These are phyloP conservation scores for Chiridota heheva DNA, from an alignment of 35 echinoderm and acorn worm genomes.

Conservation along the genomic window DNA sequence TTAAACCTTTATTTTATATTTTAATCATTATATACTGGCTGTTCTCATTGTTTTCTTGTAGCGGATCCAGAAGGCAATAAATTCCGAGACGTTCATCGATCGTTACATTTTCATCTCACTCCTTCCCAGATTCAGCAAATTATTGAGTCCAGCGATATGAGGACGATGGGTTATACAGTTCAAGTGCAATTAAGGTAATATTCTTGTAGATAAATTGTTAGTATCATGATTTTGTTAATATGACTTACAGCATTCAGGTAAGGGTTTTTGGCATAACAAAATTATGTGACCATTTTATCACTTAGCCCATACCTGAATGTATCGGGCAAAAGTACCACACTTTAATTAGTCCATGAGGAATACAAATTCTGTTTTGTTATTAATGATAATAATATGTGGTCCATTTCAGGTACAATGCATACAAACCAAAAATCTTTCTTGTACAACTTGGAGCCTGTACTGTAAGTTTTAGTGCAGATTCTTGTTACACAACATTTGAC, in stretches of 20 bases:
- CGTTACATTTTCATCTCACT: constrained; percentile 88
- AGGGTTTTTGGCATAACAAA: not conserved
- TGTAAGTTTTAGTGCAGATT: no score
- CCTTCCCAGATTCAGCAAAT: constrained; percentile 85
- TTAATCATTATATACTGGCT: no score
- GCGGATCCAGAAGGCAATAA: constrained; percentile 65
- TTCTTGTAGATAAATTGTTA: not conserved
- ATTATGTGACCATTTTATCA: not conserved
- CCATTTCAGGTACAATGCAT: no score
- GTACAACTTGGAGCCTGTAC: no score
- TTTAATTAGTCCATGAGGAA: not conserved
- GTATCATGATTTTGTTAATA: not conserved
- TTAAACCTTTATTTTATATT: no score
- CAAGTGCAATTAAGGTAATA: constrained; percentile 98
- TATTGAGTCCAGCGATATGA: constrained; percentile 60
- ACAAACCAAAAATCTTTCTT: no score
- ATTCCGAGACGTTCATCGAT: constrained; percentile 82
- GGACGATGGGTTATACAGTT: constrained; percentile 51
- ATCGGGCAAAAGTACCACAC: constrained; percentile 1
- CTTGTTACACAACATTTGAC: no score
- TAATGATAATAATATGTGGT: no score
- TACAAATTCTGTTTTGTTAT: not conserved
- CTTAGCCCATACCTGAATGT: not conserved
- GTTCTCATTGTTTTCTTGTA: constrained; percentile 22
- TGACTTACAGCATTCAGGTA: not conserved